A percentile compares a stretch with the other conserved stretches of the same genome.
phyloP scores from a whole-genome alignment of 1,140 invertebrate species.

The Pollicipes pollicipes region DNA sequence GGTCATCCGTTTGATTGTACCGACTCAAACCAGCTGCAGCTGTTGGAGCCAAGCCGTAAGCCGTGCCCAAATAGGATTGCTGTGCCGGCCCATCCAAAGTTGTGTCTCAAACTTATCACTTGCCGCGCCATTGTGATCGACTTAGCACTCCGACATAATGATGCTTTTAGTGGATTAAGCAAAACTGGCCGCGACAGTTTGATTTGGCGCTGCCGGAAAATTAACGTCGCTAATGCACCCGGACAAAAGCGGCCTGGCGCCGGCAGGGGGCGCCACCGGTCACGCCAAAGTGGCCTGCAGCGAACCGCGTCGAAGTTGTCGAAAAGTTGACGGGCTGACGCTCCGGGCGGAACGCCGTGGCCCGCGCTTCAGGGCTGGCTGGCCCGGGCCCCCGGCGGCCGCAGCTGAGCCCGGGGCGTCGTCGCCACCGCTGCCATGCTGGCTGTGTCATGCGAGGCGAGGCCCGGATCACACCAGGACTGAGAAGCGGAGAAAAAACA shows the following conservation, averaged over 20 bases:
- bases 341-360: too few relatives aligned
- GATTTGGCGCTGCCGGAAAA: not conserved
- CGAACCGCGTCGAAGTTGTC: not conserved
- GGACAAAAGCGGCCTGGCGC: not conserved
- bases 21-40: too few relatives aligned
- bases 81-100: not conserved
- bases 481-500: too few relatives aligned
- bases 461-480: too few relatives aligned
- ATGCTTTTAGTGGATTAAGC: constrained; percentile 2
- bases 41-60: not conserved
- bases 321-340: not conserved
- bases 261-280: not conserved
- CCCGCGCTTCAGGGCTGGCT: too few relatives aligned
- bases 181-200: not conserved
- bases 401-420: too few relatives aligned
- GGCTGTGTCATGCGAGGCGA: too few relatives aligned
- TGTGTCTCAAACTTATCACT: not conserved
- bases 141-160: not conserved
- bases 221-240: not conserved
- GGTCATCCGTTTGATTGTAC: too few relatives aligned
- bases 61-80: not conserved
- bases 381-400: too few relatives aligned
- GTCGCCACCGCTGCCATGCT: too few relatives aligned
- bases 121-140: not conserved
- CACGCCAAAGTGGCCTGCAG: not conserved